Evolutionary conservation across 1,140 invertebrate genomes (phyloP), one percentile per base, ranked within the genome.

Genomic region (Nephotettix cincticeps): DNA sequence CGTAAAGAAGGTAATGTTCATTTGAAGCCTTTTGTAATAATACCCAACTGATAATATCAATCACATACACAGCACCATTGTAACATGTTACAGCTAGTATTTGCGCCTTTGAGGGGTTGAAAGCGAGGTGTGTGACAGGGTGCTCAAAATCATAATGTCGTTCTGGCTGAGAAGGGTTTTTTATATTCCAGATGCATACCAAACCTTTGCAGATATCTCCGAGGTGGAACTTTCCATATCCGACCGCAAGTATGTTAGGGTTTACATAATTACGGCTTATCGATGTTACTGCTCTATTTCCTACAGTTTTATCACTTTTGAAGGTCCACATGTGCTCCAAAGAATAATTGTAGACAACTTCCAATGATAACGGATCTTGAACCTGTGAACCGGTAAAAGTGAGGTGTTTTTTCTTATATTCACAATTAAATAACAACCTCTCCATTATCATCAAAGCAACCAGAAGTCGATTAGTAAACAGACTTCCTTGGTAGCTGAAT

Each of bases 121-220:
- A 83, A 68, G 85, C 81, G 2, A 87, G 74, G 69, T 80, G 81
- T 75, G 83, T 83, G 1, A 87, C 83, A 1, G 84, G 82, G 47
- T 54, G 80, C 28, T 84, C 80, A 25, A 84, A 83, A 23, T 80
- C 75, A 74, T 80, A 85, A 32, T 81, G 76, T 71, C 79, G 79
- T 75, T 88, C 86, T 0, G 86, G 85, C 72, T 82, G 81, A 6
- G 81, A 81, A 0, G 85, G 85, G 72, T 86, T 86, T 76, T 87
- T 87, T n/a, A 87, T 69, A 11, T 84, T 81, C 80, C 81, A 87
- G 67, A 84, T 80, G 70, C 85, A 81, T 21, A 87, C 78, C 30
- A 85, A 76, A 11, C 86, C 85, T 69, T 70, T 43, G 21, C 65
- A 47, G 6, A 58, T 32, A 6, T 73, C 67, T 4, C 19, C 17